Evolutionary conservation across 92 coral and sea anemone genomes (phyloP).

Genomic region (Meandrina meandrites): DNA sequence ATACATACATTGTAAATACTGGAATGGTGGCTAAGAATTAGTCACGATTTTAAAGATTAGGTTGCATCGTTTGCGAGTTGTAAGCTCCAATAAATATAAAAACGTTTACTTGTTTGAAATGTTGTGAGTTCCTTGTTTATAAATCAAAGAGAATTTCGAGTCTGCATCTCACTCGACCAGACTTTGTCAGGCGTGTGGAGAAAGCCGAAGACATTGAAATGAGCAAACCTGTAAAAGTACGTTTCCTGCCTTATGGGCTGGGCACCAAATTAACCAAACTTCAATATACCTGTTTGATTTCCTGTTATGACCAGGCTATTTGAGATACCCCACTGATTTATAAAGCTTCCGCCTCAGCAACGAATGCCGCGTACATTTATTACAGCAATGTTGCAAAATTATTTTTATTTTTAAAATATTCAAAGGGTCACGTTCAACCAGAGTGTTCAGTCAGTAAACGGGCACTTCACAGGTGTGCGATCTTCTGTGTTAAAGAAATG

Average conservation of each 20-base stretch:
- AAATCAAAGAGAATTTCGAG: background rate
- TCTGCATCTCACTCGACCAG: no score
- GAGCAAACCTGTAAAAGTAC: background rate
- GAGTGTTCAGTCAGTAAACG: background rate
- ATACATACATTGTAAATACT: conserved; percentile 36
- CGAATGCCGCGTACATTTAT: background rate
- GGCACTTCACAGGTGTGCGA: background rate
- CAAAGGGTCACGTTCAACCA: background rate
- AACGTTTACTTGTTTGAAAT: conserved; percentile 3
- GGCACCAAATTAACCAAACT: background rate
- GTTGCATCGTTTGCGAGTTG: conserved; percentile 7
- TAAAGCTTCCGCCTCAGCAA: background rate
- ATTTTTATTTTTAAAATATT: background rate
- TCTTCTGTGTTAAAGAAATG: background rate
- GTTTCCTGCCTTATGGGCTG: background rate
- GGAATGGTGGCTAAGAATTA: background rate
- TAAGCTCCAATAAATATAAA: background rate
- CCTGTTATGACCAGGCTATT: no score
- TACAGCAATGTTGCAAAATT: background rate
- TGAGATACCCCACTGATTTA: background rate
- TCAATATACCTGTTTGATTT: no score
- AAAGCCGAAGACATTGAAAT: background rate
- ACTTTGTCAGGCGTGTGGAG: no score
- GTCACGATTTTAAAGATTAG: background rate
- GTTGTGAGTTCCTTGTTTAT: background rate